These are phyloP conservation scores for Onchidella celtica DNA, from an alignment of 2,888 invertebrate genomes.

Conservation along the genomic window DNA sequence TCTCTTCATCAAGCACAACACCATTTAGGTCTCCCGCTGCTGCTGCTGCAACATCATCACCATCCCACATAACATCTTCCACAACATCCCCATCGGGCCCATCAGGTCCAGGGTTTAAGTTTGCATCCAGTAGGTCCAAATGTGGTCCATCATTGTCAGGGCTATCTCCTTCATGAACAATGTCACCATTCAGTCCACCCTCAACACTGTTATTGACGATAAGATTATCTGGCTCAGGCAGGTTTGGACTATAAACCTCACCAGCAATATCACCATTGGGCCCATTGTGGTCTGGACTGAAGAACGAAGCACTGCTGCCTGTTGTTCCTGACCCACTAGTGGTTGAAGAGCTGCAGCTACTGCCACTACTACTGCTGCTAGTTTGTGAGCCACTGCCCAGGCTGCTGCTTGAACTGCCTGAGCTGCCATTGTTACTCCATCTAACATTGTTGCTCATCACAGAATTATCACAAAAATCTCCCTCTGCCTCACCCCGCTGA, in stretches of 20 bases:
- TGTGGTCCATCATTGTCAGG: neutral
- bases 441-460: neutral
- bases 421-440: neutral
- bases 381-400: neutral
- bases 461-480: neutral
- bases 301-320: constrained; percentile 19
- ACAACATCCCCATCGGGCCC: neutral
- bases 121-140: neutral
- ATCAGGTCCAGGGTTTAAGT: neutral
- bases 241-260: neutral
- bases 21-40: neutral
- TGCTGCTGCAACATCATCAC: neutral
- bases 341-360: constrained; percentile 16
- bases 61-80: neutral
- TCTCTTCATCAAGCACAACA: neutral
- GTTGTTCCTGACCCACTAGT: constrained; percentile 13
- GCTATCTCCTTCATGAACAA: neutral
- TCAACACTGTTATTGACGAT: neutral
- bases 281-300: constrained; percentile 24
- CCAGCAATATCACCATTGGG: constrained; percentile 17
- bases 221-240: neutral
- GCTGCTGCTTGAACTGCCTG: neutral
- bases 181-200: neutral
- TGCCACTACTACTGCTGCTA: constrained; percentile 4
- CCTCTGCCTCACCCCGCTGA: neutral